Evolutionary conservation across 2,113 vertebrate species (phyloP).

Genomic region (Oryzias melastigma): DNA sequence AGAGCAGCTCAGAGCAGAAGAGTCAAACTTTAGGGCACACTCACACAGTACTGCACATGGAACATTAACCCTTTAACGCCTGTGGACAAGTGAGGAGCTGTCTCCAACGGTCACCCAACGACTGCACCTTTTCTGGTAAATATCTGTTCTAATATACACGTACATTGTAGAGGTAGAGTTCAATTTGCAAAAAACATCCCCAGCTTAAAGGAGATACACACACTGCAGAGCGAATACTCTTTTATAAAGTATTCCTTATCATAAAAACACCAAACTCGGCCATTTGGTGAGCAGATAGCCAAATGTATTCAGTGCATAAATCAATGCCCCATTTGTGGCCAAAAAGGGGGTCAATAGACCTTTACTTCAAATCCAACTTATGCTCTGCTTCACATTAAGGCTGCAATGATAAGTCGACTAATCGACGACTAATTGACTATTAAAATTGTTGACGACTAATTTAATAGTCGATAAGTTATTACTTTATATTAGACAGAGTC

Average conservation of each 20-base stretch:
- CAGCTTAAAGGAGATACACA: slow-evolving; percentile 15
- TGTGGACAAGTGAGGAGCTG: slow-evolving; percentile 27
- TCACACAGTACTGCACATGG: too few species aligned
- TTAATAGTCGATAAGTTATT: too few species aligned
- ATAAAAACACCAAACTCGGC: not conserved
- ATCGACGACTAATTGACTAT: too few species aligned
- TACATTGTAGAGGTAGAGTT: not conserved
- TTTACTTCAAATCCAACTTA: not conserved
- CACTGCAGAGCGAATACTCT: slow-evolving; percentile 1
- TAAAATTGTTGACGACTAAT: too few species aligned
- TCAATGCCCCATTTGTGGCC: not conserved
- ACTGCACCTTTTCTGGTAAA: slow-evolving; percentile 2
- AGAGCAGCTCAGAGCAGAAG: slow-evolving; percentile 10
- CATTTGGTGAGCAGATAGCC: not conserved
- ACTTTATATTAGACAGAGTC: too few species aligned
- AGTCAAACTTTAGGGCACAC: slow-evolving; percentile 10
- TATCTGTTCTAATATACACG: too few species aligned
- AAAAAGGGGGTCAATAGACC: not conserved
- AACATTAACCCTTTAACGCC: slow-evolving; percentile 18
- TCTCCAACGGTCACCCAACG: slow-evolving; percentile 22
- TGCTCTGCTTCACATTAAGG: too few species aligned
- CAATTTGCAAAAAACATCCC: slow-evolving; percentile 21
- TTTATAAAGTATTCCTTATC: not conserved
- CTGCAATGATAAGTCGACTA: too few species aligned
- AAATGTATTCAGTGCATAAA: not conserved